phyloP scores from a whole-genome alignment of 1,140 invertebrate species.

The Rhopalosiphum maidis region DNA sequence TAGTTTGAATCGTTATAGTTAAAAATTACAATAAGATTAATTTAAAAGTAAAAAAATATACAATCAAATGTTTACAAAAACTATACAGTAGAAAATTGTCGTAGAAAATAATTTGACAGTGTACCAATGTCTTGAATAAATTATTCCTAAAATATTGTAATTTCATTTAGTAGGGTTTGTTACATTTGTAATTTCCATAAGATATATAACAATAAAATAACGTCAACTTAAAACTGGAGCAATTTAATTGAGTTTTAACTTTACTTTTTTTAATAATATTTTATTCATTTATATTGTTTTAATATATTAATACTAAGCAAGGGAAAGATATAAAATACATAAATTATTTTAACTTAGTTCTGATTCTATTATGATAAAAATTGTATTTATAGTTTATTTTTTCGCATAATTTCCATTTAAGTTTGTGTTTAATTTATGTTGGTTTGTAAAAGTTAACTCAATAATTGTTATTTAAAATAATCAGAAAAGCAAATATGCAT shows the following conservation, averaged over 20 bases:
- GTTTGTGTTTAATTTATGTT: too few species aligned
- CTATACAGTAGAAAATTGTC: not conserved
- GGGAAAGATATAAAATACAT: too few species aligned
- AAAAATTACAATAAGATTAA: not conserved
- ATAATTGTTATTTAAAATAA: too few species aligned
- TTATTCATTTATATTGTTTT: too few species aligned
- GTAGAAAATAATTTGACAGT: not conserved
- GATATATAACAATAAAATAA: not conserved
- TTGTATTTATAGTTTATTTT: too few species aligned
- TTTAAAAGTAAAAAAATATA: not conserved
- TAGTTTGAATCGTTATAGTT: not conserved
- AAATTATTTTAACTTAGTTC: too few species aligned
- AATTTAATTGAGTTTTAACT: not conserved
- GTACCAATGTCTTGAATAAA: not conserved
- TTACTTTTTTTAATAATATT: not conserved
- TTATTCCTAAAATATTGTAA: not conserved
- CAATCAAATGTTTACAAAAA: not conserved
- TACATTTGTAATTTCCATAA: constrained; percentile 17
- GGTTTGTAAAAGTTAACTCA: too few species aligned
- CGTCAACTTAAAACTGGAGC: not conserved
- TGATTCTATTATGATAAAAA: too few species aligned
- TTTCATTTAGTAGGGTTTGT: not conserved
- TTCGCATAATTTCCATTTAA: too few species aligned
- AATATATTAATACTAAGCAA: too few species aligned
- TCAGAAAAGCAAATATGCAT: too few species aligned